Conservation (phyloP, 1,140 invertebrate genomes). For the Hypsibius dujardini region DNA sequence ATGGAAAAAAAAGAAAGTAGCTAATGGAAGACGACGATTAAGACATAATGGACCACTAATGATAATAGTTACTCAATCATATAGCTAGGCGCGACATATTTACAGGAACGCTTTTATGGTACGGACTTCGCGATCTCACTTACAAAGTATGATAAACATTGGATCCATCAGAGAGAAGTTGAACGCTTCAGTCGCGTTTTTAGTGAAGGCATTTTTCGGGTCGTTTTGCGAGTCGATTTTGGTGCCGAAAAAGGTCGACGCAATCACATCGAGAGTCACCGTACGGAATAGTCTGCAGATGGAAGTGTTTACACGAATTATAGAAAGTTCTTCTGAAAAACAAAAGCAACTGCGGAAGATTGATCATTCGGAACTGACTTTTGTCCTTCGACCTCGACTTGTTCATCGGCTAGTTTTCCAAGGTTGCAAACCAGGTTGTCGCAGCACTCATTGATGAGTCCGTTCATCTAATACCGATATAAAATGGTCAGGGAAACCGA, state of each 20-base stretch:
- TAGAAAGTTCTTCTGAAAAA: not conserved
- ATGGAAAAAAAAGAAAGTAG: no score
- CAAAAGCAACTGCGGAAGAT: not conserved
- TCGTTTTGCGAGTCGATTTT: slow-evolving; percentile 23
- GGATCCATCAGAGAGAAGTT: not conserved
- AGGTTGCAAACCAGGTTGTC: not conserved
- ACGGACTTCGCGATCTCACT: not conserved
- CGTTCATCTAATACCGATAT: slow-evolving; percentile 8
- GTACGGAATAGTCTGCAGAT: slow-evolving; percentile 3
- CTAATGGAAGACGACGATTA: no score
- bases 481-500: no score
- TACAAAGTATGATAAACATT: not conserved
- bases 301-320: not conserved
- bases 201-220: slow-evolving; percentile 22
- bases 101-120: not conserved
- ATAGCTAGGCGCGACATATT: no score
- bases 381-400: not conserved
- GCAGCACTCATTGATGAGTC: not conserved
- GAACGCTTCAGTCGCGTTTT: slow-evolving; percentile 13
- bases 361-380: not conserved
- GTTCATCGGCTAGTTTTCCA: not conserved
- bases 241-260: slow-evolving; percentile 22
- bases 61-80: no score
- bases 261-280: slow-evolving; percentile 24
- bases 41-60: no score